Conservation (phyloP, 2,888 invertebrate genomes). For the Calameuta idolon region DNA sequence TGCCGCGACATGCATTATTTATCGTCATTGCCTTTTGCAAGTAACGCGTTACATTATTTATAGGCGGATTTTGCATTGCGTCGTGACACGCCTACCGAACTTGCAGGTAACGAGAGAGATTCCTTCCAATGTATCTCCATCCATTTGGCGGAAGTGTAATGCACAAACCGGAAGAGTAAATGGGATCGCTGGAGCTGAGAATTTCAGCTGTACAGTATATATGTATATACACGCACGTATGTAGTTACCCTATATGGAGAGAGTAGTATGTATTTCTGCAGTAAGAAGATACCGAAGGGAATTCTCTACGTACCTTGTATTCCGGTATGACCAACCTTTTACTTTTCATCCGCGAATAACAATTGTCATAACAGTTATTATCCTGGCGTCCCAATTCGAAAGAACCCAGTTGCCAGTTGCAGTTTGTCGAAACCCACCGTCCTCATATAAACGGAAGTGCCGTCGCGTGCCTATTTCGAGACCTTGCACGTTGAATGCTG, state of each 20-base stretch:
- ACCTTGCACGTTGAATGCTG: neutral
- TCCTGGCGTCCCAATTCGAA: neutral
- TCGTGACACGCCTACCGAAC: neutral
- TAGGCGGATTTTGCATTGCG: neutral
- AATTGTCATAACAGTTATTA: neutral
- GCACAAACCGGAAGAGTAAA: neutral
- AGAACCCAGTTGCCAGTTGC: neutral
- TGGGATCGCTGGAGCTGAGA: neutral
- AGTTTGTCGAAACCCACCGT: neutral
- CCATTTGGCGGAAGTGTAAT: neutral
- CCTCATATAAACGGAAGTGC: neutral
- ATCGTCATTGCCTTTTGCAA: constrained; percentile 5
- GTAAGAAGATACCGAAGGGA: neutral
- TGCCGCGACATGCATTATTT: constrained; percentile 3
- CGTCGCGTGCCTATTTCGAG: neutral
- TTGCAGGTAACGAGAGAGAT: neutral
- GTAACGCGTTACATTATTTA: constrained; percentile 6
- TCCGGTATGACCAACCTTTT: neutral
- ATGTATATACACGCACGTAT: neutral
- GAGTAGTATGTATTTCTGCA: neutral
- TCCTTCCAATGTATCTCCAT: neutral
- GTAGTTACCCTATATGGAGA: neutral
- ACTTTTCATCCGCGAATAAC: neutral
- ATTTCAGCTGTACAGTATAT: neutral
- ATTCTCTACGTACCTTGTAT: neutral